Evolutionary conservation across 2,797 vertebrate genomes (phyloP), one percentile per base, ranked within the genome.

Genomic region (Tympanoctomys barrerae): DNA sequence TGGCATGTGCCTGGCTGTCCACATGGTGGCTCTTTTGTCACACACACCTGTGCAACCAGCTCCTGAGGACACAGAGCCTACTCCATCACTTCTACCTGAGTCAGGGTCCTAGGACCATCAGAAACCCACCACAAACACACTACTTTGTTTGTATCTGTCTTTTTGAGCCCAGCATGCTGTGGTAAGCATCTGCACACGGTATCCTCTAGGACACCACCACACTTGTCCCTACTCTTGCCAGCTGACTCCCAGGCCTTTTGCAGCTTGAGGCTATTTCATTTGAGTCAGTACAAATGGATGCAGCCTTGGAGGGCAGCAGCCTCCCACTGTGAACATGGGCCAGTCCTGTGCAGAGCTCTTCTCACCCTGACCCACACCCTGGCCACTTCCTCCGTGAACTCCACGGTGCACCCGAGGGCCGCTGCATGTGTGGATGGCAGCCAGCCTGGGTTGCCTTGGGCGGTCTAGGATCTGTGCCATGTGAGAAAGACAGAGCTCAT

Each of bases 1-100:
- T n/a, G 9, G 49, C 31, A 85, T 14, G 36, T 49, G n/a, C 22
- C 62, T 49, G 42, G 24, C 6, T 66, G 13, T 57, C 8, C 71
- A 16, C 8, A 24, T 8, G 61, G 42, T 86, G 33, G n/a, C 3
- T 85, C 31, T 21, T 22, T 11, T 10, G 19, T 33, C 66, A 71
- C 62, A 42, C 59, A 62, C 3, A 31, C 10, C 14, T 4, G 5
- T 68, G 59, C 7, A 9, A 10, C 62, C 36, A 57, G n/a, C 21
- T 46, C 19, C 26, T 46, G 31, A 49, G 62, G 85, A 89, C 14
- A 31, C 24, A 21, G 66, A 57, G 28, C 21, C 33, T 36, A 0
- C 0, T 1, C 12, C 4, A 7, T 54, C 3, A 36, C 39, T 1
- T 12, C 46, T n/a, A 1, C 13, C 49, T 3, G 13, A 42, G 52